Evolutionary conservation across 2,113 vertebrate species (phyloP).

Genomic region (Myiopsitta monachus): DNA sequence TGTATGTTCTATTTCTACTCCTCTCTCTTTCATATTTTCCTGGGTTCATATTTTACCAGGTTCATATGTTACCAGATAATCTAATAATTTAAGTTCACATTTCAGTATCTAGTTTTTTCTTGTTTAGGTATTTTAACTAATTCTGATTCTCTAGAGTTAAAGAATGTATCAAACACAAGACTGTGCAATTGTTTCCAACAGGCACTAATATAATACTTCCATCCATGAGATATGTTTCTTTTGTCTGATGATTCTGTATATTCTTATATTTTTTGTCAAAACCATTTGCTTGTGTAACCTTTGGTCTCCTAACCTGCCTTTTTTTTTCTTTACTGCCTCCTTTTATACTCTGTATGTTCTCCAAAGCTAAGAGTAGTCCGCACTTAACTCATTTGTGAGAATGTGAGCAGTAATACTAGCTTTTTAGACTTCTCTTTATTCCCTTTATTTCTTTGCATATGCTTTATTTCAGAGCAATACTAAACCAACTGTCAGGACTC

Average conservation of each 20-base stretch:
- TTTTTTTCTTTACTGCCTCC: background rate
- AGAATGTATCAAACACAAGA: background rate
- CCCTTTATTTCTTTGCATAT: background rate
- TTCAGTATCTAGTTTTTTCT: background rate
- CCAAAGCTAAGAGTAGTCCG: background rate
- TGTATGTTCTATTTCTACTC: background rate
- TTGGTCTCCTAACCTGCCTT: background rate
- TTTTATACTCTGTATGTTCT: background rate
- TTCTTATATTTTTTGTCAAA: background rate
- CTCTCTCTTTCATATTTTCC: background rate
- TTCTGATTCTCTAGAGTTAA: background rate
- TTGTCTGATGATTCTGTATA: background rate
- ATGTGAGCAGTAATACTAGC: background rate
- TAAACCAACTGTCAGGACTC: background rate
- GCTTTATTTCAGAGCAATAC: background rate
- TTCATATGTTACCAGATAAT: background rate
- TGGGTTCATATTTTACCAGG: background rate
- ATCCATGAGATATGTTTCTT: background rate
- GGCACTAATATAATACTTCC: background rate
- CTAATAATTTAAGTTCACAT: background rate
- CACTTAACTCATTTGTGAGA: background rate
- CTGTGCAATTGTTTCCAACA: background rate
- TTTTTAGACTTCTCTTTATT: background rate
- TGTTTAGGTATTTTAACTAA: background rate
- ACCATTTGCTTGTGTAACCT: background rate